Conservation (phyloP, 2,888 invertebrate genomes). For the Molanna angustata region DNA sequence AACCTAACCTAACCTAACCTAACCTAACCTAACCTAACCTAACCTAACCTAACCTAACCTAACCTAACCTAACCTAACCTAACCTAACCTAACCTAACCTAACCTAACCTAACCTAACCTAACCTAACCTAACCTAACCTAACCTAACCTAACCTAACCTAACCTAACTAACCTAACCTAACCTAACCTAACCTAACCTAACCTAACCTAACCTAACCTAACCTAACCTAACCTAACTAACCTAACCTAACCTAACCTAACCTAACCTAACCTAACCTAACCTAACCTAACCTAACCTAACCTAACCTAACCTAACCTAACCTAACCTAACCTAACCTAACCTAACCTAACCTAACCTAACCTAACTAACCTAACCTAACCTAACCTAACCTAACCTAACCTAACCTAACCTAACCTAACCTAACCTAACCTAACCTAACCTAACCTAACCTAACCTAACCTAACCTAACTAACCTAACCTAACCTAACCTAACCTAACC, state of each 20-base stretch:
- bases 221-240: slow-evolving; percentile 27
- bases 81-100: slow-evolving; percentile 2
- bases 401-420: neutral
- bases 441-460: slow-evolving; percentile 12
- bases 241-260: slow-evolving; percentile 9
- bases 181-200: slow-evolving; percentile 34
- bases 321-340: neutral
- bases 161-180: slow-evolving; percentile 19
- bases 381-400: neutral
- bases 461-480: slow-evolving; percentile 16
- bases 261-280: slow-evolving; percentile 15
- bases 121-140: slow-evolving; percentile 33
- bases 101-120: slow-evolving; percentile 33
- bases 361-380: neutral
- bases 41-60: neutral
- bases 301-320: slow-evolving; percentile 1
- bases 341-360: neutral
- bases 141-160: slow-evolving; percentile 28
- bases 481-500: slow-evolving; percentile 26
- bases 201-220: slow-evolving; percentile 33
- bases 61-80: neutral
- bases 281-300: too few relatives aligned
- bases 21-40: neutral
- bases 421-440: too few relatives aligned
- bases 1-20: neutral